Evolutionary conservation across 2,113 vertebrate genomes (phyloP).

Genomic region (Spermophilus dauricus): DNA sequence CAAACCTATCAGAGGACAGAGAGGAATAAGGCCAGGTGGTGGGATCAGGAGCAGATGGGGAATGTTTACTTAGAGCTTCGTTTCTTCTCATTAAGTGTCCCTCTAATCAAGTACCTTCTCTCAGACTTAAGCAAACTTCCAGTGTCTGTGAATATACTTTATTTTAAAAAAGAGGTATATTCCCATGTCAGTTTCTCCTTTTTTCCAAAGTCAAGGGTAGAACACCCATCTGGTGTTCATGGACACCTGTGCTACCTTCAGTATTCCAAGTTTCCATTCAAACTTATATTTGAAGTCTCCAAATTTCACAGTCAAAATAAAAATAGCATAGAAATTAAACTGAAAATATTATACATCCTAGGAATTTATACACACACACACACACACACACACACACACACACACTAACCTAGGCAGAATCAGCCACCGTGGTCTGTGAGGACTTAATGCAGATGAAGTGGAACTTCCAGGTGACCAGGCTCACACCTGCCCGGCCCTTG

Average conservation of each 20-base stretch:
- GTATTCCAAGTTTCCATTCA: conserved; percentile 7
- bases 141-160: conserved; percentile 15
- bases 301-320: conserved; percentile 36
- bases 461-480: neutral
- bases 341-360: neutral
- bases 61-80: conserved; percentile 58
- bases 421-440: too few species aligned
- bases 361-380: neutral
- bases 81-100: conserved; percentile 29
- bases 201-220: neutral
- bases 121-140: neutral
- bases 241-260: neutral
- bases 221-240: neutral
- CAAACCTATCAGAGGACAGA: neutral
- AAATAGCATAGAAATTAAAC: conserved; percentile 5
- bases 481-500: neutral
- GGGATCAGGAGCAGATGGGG: conserved; percentile 44
- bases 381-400: too few species aligned
- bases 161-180: neutral
- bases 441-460: fast-evolving
- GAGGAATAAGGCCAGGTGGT: conserved; percentile 42
- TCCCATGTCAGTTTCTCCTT: neutral
- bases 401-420: neutral
- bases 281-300: conserved; percentile 34
- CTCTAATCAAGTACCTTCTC: conserved; percentile 36